A percentile compares a stretch with the other conserved stretches of the same genome.
Conservation (phyloP, 1,140 invertebrate genomes). For the Stegodyphus dumicola region DNA sequence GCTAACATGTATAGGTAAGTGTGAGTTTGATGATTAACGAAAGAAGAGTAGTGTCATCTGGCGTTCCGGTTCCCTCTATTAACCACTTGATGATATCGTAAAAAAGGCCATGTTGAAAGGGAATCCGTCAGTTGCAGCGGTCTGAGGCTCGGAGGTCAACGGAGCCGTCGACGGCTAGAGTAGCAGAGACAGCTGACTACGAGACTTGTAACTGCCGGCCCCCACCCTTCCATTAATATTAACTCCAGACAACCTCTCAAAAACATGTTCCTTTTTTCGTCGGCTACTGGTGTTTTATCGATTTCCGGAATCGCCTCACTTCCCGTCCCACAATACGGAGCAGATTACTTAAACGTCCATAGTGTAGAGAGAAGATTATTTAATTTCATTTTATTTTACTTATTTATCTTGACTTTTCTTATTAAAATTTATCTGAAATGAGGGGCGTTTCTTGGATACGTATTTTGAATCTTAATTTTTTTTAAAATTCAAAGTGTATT, state of each 20-base stretch:
- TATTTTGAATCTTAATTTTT: too few species aligned
- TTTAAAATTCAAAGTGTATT: too few species aligned
- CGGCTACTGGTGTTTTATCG: background rate
- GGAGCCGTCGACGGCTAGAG: conserved; percentile 4
- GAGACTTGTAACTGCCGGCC: conserved; percentile 18
- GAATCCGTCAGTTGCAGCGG: conserved; percentile 6
- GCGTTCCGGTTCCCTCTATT: background rate
- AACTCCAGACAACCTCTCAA: conserved; percentile 10
- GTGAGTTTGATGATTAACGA: background rate
- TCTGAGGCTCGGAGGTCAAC: conserved; percentile 4
- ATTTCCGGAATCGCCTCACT: background rate
- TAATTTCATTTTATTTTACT: too few species aligned
- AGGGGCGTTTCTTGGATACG: too few species aligned
- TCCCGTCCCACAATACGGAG: background rate
- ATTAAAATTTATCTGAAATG: too few species aligned
- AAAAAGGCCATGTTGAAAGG: conserved; percentile 11
- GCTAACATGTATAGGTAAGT: background rate
- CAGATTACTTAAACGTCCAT: too few species aligned
- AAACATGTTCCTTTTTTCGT: background rate
- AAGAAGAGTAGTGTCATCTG: background rate
- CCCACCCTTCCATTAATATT: conserved; percentile 26
- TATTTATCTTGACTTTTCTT: too few species aligned
- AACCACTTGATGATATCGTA: conserved; percentile 23
- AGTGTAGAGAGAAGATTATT: too few species aligned
- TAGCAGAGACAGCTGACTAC: conserved; percentile 20